Base-by-base conservation (phyloP, 2,888 invertebrate species). In the Agrochola macilenta region DNA sequence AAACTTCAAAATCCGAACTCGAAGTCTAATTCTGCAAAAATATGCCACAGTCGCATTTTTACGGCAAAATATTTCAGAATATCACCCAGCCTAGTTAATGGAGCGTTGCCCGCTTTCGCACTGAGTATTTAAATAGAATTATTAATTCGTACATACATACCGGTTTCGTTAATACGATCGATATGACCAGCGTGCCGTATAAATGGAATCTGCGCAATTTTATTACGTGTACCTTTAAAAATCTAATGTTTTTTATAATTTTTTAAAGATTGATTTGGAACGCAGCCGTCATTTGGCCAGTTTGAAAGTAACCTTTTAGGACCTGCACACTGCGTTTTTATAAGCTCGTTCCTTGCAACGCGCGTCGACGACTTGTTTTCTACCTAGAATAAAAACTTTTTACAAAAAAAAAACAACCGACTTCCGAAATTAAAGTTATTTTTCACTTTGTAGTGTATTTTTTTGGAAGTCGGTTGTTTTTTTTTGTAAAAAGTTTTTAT, bases 61-160 rank as follows among this genome's bases (percentile, higher is more conserved):
- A 12, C 58, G 66, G 76, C 74, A 70, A 79, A 85, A 73, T 66
- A 66, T 79, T 85, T 79, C 75, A 79, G 85, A 85, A 84, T 73
- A 61, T 2, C 81, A 57, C 84, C 35, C 63, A 12, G 11, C 20
- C 64, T 39, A 78, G 61, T 65, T 72, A 87, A 81, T 87, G 78
- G 86, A 87, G 78, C 88, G 86, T 76, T 73, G 52, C 69, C 60
- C 69, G 66, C 83, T 88, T 88, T 88, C 88, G 58, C 77, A 79
- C 52, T 14, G 69, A 76, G 64, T 83, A 79, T 82, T 81, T 60
- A 76, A 82, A 81, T 84, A 52, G 72, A 64, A 79, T 66, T 58
- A 79, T 57, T 73, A 79, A 83, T 85, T 83, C 74, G 66, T 76
- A 68, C 76, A 64, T 58, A 61, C 68, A 68, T 63, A 87, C 87